These are phyloP conservation scores for Coracias cyanogaster DNA, from an alignment of 2,797 vertebrate species.

Conservation along the genomic window DNA sequence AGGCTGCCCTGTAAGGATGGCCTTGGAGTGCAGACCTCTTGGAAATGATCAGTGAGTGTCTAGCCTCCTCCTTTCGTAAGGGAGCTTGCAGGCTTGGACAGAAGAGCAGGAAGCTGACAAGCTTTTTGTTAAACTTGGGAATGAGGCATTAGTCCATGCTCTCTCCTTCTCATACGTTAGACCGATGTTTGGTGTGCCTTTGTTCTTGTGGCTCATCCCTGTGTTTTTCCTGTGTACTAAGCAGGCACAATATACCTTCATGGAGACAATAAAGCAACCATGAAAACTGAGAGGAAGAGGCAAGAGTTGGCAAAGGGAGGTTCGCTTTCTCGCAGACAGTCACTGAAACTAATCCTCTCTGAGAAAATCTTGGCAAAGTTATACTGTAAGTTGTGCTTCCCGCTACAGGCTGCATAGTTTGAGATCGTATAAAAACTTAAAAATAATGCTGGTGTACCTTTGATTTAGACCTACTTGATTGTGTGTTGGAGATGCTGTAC, in stretches of 20 bases:
- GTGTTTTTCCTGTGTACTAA: background rate
- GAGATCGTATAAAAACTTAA: background rate
- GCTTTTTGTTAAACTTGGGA: background rate
- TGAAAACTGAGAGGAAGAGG: background rate
- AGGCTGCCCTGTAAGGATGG: background rate
- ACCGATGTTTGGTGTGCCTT: accelerated
- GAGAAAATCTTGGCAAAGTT: background rate
- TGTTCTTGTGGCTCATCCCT: background rate
- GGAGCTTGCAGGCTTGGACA: background rate
- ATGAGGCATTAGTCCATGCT: background rate
- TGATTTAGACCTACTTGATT: background rate
- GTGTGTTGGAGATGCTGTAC: background rate
- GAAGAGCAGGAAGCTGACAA: background rate
- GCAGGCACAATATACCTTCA: background rate
- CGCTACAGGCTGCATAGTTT: background rate
- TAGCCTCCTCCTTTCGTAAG: background rate
- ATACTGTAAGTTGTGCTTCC: background rate
- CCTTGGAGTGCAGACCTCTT: background rate
- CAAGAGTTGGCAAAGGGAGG: background rate
- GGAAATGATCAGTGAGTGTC: background rate
- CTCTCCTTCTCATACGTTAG: background rate
- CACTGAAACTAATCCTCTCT: background rate
- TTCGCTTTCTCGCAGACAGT: background rate
- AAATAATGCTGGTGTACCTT: background rate
- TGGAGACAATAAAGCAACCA: background rate